Conservation (phyloP, 2,113 vertebrate genomes). For the Chaetodon auriga region DNA sequence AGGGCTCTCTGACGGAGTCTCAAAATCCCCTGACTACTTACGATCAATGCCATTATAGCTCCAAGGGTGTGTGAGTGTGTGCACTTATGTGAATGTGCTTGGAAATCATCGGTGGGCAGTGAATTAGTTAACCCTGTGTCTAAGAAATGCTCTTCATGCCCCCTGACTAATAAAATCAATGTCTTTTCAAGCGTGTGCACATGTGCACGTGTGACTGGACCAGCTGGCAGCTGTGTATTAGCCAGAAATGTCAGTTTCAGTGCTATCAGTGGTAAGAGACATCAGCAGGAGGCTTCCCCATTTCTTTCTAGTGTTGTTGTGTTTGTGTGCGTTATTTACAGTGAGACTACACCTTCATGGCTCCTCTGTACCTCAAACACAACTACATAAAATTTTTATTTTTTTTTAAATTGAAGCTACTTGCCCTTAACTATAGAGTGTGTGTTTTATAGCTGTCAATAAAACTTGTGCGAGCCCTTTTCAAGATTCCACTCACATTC, state of each 20-base stretch:
- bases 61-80: conserved; percentile 16
- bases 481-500: background rate
- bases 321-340: background rate
- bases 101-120: conserved; percentile 2
- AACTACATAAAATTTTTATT: background rate
- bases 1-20: conserved; percentile 34
- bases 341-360: background rate
- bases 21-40: conserved; percentile 27
- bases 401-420: background rate
- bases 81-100: background rate
- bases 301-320: background rate
- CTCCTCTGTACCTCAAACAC: background rate
- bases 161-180: conserved; percentile 40
- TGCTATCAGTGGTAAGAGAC: conserved; percentile 3
- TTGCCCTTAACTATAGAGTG: background rate
- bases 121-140: conserved; percentile 38
- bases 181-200: conserved; percentile 16
- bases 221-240: conserved; percentile 1
- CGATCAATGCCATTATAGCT: conserved; percentile 46
- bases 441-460: background rate
- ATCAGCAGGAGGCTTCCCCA: background rate
- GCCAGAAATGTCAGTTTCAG: background rate
- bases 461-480: background rate
- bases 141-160: conserved; percentile 45
- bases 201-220: conserved; percentile 1